These are phyloP conservation scores for Anarhynchus alexandrinus DNA, from an alignment of 2,113 vertebrate genomes.

Conservation along the genomic window DNA sequence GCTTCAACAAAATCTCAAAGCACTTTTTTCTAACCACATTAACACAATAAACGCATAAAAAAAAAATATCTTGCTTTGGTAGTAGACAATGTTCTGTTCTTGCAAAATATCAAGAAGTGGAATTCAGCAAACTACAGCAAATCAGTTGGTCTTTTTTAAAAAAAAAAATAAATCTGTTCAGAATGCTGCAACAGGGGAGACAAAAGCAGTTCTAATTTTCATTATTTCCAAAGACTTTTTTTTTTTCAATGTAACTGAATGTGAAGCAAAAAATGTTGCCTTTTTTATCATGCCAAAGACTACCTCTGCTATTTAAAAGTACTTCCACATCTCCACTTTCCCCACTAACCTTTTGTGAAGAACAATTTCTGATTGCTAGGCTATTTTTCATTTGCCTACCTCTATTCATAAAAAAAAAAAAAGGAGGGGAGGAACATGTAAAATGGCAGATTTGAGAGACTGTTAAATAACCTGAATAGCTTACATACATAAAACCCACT, in stretches of 20 bases:
- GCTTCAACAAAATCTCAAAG: conserved; percentile 31
- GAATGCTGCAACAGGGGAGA: neutral
- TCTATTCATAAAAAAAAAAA: conserved; percentile 35
- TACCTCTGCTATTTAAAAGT: conserved; percentile 30
- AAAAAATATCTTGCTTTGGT: neutral
- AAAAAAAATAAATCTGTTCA: neutral
- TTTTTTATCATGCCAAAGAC: neutral
- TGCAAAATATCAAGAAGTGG: conserved; percentile 5
- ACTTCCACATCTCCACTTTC: conserved; percentile 29
- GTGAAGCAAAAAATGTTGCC: neutral
- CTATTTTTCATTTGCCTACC: conserved; percentile 57
- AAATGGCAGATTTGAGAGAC: conserved; percentile 43
- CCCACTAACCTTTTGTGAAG: conserved; percentile 51
- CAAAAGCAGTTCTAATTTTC: conserved; percentile 22
- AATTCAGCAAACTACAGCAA: conserved; percentile 18
- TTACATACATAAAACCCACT: conserved; percentile 40
- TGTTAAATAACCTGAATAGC: conserved; percentile 52
- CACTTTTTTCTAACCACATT: neutral
- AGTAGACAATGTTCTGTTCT: neutral
- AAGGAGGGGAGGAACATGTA: neutral
- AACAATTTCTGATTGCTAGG: conserved; percentile 57
- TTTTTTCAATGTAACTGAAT: conserved; percentile 11
- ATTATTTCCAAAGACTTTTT: neutral
- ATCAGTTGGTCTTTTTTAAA: neutral
- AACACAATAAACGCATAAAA: neutral